Conservation (phyloP, 2,888 invertebrate genomes). For the Heterodera filipjevi region DNA sequence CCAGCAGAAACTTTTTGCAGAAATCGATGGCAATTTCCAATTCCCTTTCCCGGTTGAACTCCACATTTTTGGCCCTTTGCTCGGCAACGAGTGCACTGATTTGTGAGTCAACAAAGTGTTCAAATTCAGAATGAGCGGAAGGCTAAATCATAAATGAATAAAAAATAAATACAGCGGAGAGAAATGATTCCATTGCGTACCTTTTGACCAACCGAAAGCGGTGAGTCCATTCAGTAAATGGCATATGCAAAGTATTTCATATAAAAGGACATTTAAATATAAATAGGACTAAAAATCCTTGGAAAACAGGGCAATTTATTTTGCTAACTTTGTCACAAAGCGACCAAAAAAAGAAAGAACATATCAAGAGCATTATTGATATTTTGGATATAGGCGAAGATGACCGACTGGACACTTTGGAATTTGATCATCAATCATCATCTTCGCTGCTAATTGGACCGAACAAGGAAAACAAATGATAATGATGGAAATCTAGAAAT, state of each 20-base stretch:
- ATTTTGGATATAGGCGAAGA: neutral
- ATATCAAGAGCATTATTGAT: neutral
- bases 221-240: neutral
- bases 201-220: neutral
- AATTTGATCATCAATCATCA: neutral
- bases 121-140: constrained; percentile 37
- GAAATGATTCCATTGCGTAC: neutral
- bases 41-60: constrained; percentile 38
- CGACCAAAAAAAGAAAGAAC: neutral
- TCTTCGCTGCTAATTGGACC: neutral
- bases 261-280: no score
- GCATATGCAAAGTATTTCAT: no score
- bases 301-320: neutral
- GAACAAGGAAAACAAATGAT: neutral
- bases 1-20: constrained; percentile 41
- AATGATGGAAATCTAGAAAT: neutral
- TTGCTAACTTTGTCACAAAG: neutral
- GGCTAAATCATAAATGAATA: neutral
- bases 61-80: constrained; percentile 38
- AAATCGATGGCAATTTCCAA: constrained; percentile 45
- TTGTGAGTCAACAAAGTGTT: constrained; percentile 45
- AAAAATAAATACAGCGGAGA: neutral
- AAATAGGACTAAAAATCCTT: no score
- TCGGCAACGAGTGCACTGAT: constrained; percentile 37
- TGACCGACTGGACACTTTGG: neutral